Evolutionary conservation across 2,113 vertebrate species (phyloP).

Genomic region (Lepidothrix coronata): DNA sequence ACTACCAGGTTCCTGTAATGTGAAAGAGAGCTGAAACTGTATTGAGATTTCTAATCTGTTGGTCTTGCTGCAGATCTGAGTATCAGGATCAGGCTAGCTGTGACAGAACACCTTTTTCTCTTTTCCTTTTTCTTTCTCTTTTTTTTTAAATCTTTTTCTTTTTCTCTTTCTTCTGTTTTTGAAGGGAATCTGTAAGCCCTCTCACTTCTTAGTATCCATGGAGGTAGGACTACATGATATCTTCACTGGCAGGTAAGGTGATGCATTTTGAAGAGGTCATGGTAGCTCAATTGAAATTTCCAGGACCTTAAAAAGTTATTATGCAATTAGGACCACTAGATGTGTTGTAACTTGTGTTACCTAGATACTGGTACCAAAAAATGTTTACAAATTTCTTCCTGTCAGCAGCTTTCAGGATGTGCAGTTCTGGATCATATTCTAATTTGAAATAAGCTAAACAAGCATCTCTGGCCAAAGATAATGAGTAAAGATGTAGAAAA

Average conservation of each 20-base stretch:
- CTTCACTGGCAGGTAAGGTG: not conserved
- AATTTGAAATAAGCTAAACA: not conserved
- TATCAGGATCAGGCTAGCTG: not conserved
- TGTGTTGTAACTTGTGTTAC: not conserved
- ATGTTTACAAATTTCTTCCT: not conserved
- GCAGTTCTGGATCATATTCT: not conserved
- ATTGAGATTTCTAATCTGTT: not conserved
- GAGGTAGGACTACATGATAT: not conserved
- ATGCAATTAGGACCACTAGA: not conserved
- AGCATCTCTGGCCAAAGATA: not conserved
- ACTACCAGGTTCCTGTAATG: not conserved
- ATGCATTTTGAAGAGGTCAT: not conserved
- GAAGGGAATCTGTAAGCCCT: not conserved
- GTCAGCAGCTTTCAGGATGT: not conserved
- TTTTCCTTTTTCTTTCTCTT: too few species aligned
- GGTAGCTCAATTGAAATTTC: not conserved
- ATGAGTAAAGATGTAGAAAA: not conserved
- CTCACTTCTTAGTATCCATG: not conserved
- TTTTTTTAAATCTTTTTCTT: too few species aligned
- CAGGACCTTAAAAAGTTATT: not conserved
- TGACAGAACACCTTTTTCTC: not conserved
- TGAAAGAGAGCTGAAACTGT: not conserved
- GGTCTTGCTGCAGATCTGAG: not conserved
- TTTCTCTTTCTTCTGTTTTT: not conserved
- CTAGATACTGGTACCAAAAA: not conserved